Evolutionary conservation across 2,113 vertebrate genomes (phyloP), one percentile per base, ranked within the genome.

Genomic region (Gopherus flavomarginatus): DNA sequence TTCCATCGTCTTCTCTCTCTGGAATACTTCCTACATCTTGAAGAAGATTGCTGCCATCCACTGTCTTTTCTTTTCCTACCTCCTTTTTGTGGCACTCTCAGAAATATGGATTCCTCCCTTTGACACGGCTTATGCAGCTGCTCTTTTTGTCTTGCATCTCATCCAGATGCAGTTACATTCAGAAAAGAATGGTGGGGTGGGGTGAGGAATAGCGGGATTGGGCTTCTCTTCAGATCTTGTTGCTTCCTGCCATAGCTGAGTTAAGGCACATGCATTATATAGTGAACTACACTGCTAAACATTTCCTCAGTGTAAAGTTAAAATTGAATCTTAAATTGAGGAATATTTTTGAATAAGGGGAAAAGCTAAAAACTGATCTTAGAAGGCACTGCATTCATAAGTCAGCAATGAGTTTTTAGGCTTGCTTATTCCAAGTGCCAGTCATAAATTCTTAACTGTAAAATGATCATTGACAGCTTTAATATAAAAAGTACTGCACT

Each of bases 401-500:
- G 24, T 89, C 14, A 50, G 77, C 35, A 69, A 69, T n/a, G 62
- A 27, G 1, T 87, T 12, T 69, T 92, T 85, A 27, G 24, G 2
- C 59, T 21, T 83, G 88, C 95, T 90, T 92, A 26, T 8, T 85
- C 53, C 53, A 69, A n/a, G 35, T 88, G 9, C 1, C 35, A 24
- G 54, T 93, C n/a, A 92, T 52, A 88, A 93, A 86, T 92, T 87
- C 49, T 31, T 82, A 95, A 87, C 24, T 95, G 94, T 95, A 91
- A 97, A 94, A 91, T 95, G 83, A 96, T 81, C 92, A 91, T 79
- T 85, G 62, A 86, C 97, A 86, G 80, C 86, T 92, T 96, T 90
- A 92, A 88, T 93, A 69, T n/a, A 35, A 97, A 96, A 95, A 97
- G 90, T 93, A 83, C 54, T 88, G 75, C 44, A 79, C 69, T 52